Evolutionary conservation across 2,888 invertebrate genomes (phyloP).

Genomic region (Tinea trinotella): DNA sequence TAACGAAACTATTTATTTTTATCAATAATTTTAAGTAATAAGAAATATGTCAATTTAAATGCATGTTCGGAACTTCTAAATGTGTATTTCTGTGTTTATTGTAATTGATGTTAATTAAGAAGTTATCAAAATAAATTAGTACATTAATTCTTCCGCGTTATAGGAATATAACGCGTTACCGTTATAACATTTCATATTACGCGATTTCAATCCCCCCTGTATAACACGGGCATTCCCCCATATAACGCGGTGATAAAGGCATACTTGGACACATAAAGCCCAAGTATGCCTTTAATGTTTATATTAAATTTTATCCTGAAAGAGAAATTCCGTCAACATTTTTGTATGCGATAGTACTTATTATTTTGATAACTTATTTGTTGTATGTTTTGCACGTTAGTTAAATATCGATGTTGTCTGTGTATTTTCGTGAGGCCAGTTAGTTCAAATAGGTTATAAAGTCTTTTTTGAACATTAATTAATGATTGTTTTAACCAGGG

Average conservation of each 20-base stretch:
- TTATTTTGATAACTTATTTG: constrained; percentile 1
- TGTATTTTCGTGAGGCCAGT: constrained; percentile 1
- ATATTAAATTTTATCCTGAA: no score
- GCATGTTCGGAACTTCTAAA: not conserved
- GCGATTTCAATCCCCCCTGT: no score
- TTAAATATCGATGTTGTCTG: not conserved
- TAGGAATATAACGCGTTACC: no score
- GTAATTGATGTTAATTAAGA: not conserved
- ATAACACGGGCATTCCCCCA: no score
- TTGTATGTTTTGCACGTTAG: not conserved
- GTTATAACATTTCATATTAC: no score
- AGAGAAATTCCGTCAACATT: no score
- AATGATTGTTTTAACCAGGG: not conserved
- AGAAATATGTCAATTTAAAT: not conserved
- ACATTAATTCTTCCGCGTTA: no score
- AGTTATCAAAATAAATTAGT: not conserved
- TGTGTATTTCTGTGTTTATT: not conserved
- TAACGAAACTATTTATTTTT: not conserved
- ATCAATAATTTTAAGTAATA: not conserved
- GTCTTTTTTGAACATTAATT: no score
- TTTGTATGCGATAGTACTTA: no score
- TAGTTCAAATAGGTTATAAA: not conserved
- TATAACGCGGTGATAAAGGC: no score
- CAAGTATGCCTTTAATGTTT: no score
- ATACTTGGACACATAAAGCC: no score